Evolutionary conservation across 2,888 invertebrate genomes (phyloP), one percentile per base, ranked within the genome.

Genomic region (Calliphora vomitoria): DNA sequence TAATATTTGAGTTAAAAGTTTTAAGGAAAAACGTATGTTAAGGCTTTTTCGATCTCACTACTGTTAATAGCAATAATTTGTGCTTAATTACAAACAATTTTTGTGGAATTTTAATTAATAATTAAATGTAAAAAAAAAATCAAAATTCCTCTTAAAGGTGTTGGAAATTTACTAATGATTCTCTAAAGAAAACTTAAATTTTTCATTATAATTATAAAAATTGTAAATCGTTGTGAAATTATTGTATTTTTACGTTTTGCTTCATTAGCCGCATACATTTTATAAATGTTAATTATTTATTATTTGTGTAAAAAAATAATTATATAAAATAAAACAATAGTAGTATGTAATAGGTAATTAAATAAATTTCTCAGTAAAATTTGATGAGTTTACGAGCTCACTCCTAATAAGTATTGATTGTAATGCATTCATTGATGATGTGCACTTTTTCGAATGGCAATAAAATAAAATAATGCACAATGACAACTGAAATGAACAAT

Each of bases 381-480:
- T 55, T 13, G 47, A 15, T 55, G 8, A 55, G 4, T 20, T 55
- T 55, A 8, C 20, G 20, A 20, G 18, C 18, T 18, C 53, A n/a
- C 13, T 53, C 8, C 10, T 3, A 53, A 55, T 55, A 11, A 25
- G 25, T 25, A 25, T 25, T 55, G 10, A 55, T 55, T 20, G 8
- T 20, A 62, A 62, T 62, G 35, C 35, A 62, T 35, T 31, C 35
- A 62, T n/a, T n/a, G n/a, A 8, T 62, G 38, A 62, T 62, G 31
- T 62, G n/a, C 38, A 5, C 20, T 62, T 62, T 31, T n/a, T 10
- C n/a, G 25, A 13, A 62, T n/a, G n/a, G 8, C 18, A 38, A 62
- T 62, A 3, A 62, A 38, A 62, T 62, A 3, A 62, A 62, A 62
- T 62, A 38, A 62, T 38, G 8, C n/a, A 38, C n/a, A 62, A 62